Conservation (phyloP, 1,140 invertebrate species). For the Xylocopa sonorina region DNA sequence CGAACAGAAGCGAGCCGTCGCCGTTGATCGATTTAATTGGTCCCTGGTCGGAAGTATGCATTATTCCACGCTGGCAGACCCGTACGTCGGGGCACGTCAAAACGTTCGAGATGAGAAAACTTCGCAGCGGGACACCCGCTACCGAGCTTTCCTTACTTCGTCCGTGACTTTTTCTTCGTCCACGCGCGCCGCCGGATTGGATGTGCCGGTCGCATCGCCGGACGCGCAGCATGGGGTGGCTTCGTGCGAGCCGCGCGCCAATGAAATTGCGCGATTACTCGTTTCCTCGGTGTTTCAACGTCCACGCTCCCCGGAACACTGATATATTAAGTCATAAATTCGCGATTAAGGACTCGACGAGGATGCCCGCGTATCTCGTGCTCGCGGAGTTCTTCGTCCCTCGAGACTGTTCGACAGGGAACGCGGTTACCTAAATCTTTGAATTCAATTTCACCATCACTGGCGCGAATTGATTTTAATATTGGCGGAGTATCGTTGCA, state of each 20-base stretch:
- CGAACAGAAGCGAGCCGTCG: conserved; percentile 34
- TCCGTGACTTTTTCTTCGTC: conserved; percentile 26
- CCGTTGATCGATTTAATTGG: conserved; percentile 64
- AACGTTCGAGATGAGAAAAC: conserved; percentile 46
- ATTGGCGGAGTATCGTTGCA: too few species aligned
- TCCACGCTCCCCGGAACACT: not conserved
- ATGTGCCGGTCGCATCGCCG: not conserved
- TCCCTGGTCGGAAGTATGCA: conserved; percentile 33
- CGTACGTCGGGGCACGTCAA: conserved; percentile 33
- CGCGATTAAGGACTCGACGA: not conserved
- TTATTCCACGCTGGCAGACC: conserved; percentile 38
- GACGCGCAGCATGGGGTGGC: conserved; percentile 39
- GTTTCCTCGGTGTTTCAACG: conserved; percentile 40
- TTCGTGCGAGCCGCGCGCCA: conserved; percentile 21
- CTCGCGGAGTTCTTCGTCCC: not conserved
- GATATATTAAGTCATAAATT: conserved; percentile 41
- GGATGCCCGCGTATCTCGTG: not conserved
- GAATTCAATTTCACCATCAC: too few species aligned
- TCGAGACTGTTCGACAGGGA: too few species aligned
- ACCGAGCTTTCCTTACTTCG: conserved; percentile 40
- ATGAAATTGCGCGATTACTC: conserved; percentile 47
- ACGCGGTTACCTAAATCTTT: too few species aligned
- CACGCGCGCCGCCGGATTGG: conserved; percentile 16
- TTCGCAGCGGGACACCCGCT: conserved; percentile 52
- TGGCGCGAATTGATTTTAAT: too few species aligned